phyloP scores from a whole-genome alignment of 1,140 invertebrate species.

The Linepithema humile region DNA sequence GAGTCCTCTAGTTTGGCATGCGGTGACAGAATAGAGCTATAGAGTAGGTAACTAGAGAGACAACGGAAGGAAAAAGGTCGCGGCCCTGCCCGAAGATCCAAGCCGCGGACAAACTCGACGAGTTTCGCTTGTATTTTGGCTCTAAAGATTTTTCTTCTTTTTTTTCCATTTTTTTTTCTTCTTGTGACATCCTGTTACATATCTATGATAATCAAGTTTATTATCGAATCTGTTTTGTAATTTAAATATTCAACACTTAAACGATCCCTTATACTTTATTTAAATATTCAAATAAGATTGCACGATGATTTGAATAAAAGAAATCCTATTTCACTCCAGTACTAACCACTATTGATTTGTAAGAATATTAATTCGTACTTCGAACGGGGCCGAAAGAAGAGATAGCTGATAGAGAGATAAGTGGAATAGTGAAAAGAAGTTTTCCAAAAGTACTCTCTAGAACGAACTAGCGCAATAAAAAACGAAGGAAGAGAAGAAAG shows the following conservation, averaged over 20 bases:
- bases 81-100: slow-evolving; percentile 52
- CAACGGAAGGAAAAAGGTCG: slow-evolving; percentile 53
- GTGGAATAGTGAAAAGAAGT: slow-evolving; percentile 35
- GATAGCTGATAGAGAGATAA: slow-evolving; percentile 51
- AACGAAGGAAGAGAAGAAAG: slow-evolving; percentile 18
- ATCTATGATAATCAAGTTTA: neutral
- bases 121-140: neutral
- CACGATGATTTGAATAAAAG: no score
- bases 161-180: neutral
- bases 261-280: no score
- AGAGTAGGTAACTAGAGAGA: slow-evolving; percentile 70
- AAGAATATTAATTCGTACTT: slow-evolving; percentile 19
- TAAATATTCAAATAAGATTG: no score
- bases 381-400: slow-evolving; percentile 37
- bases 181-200: no score
- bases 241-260: no score
- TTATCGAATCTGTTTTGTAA: no score
- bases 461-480: slow-evolving; percentile 30
- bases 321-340: neutral
- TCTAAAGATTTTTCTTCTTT: neutral
- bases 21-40: slow-evolving; percentile 74
- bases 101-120: neutral
- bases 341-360: neutral
- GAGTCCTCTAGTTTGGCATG: slow-evolving; percentile 74
- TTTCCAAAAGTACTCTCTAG: slow-evolving; percentile 58